Evolutionary conservation across 1,140 invertebrate genomes (phyloP).

Genomic region (Bombyx mori): ASM3026992v2 NC_085122.1:6127501-6128000

Average conservation of each 20-base stretch:
- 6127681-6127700: neutral
- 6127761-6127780: neutral
- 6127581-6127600: neutral
- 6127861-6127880: slow-evolving; percentile 3
- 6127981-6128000: slow-evolving; percentile 7
- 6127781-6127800: neutral
- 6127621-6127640: neutral
- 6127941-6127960: slow-evolving; percentile 4
- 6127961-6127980: slow-evolving; percentile 8
- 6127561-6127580: neutral
- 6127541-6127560: slow-evolving; percentile 6
- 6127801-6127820: neutral
- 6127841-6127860: neutral
- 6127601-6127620: neutral
- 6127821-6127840: neutral
- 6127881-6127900: slow-evolving; percentile 2
- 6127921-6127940: slow-evolving; percentile 3
- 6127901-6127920: slow-evolving; percentile 7
- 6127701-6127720: neutral
- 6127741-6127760: neutral
- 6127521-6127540: slow-evolving; percentile 1
- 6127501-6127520: slow-evolving; percentile 7
- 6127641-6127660: neutral
- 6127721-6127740: neutral
- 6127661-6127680: neutral